Evolutionary conservation across 2,797 vertebrate species (phyloP).

Genomic region (Poeciliopsis paucimaculata): DNA sequence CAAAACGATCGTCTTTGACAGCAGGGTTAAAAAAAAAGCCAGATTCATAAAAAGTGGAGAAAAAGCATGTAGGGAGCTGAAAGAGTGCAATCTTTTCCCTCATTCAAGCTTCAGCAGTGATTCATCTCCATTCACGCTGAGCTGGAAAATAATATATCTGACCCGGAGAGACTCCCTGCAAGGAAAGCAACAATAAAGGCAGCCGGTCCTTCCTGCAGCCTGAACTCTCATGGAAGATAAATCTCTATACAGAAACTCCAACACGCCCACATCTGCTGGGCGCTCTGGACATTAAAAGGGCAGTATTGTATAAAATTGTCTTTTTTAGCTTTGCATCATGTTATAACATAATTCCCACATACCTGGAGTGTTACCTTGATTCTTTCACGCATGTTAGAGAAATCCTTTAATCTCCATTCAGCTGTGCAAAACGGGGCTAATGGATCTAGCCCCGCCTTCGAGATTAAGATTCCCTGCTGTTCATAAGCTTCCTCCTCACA

Average conservation of each 20-base stretch:
- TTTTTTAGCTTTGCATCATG: too few relatives aligned
- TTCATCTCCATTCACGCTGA: conserved; percentile 42
- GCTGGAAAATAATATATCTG: conserved; percentile 41
- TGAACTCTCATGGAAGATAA: conserved; percentile 23
- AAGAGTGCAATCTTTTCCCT: conserved; percentile 18
- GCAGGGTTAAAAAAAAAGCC: not conserved
- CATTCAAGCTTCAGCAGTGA: conserved; percentile 25
- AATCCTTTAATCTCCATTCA: too few relatives aligned
- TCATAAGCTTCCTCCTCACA: conserved; percentile 6
- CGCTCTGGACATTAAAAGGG: conserved; percentile 6
- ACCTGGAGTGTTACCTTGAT: too few relatives aligned
- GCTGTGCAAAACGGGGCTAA: too few relatives aligned
- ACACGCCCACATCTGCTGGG: conserved; percentile 26
- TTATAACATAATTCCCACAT: too few relatives aligned
- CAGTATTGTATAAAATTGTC: too few relatives aligned
- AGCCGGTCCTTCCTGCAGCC: conserved; percentile 8
- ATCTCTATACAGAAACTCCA: conserved; percentile 20
- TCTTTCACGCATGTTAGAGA: too few relatives aligned
- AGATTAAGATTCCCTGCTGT: too few relatives aligned
- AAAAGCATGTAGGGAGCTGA: conserved; percentile 2
- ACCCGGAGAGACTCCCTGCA: conserved; percentile 36
- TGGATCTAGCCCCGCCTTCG: too few relatives aligned
- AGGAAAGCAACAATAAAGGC: conserved; percentile 29
- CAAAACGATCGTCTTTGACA: not conserved
- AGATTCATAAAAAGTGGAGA: not conserved